These are phyloP conservation scores for Archips crataeganus DNA, from an alignment of 2,888 invertebrate species.

Conservation along the genomic window DNA sequence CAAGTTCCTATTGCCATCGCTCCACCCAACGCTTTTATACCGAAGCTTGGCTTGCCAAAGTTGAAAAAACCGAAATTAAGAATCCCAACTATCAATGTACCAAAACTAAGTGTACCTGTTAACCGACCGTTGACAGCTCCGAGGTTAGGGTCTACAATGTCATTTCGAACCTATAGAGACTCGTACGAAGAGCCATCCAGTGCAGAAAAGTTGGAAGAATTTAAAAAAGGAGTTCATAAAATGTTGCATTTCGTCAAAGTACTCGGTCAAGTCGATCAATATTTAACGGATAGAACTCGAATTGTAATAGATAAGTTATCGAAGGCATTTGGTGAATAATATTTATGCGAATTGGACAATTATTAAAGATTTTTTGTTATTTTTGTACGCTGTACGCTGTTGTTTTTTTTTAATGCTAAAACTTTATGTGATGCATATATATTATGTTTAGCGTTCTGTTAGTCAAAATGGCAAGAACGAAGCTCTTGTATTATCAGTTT, in stretches of 20 bases:
- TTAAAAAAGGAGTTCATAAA: conserved; percentile 78
- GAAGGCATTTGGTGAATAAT: conserved; percentile 70
- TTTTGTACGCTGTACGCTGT: conserved; percentile 18
- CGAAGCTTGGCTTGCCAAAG: conserved; percentile 56
- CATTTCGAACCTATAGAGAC: conserved; percentile 55
- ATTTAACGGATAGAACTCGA: conserved; percentile 74
- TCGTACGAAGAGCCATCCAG: conserved; percentile 65
- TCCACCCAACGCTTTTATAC: conserved; percentile 70
- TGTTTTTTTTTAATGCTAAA: conserved; percentile 1
- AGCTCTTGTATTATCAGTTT: too few species aligned
- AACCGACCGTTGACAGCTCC: conserved; percentile 55
- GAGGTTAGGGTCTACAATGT: conserved; percentile 61
- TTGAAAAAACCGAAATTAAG: conserved; percentile 62
- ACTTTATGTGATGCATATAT: too few species aligned
- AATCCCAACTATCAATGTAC: conserved; percentile 63
- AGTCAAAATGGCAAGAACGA: too few species aligned
- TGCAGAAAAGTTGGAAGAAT: conserved; percentile 73
- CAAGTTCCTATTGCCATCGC: conserved; percentile 59
- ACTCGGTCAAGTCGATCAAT: conserved; percentile 74
- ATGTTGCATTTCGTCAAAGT: conserved; percentile 77
- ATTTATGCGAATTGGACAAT: conserved; percentile 2
- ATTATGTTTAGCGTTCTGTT: too few species aligned
- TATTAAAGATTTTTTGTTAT: conserved; percentile 34
- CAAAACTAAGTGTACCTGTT: conserved; percentile 49
- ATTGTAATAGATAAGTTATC: conserved; percentile 75